Conservation (phyloP, 2,797 vertebrate species). For the Lerista edwardsae region DNA sequence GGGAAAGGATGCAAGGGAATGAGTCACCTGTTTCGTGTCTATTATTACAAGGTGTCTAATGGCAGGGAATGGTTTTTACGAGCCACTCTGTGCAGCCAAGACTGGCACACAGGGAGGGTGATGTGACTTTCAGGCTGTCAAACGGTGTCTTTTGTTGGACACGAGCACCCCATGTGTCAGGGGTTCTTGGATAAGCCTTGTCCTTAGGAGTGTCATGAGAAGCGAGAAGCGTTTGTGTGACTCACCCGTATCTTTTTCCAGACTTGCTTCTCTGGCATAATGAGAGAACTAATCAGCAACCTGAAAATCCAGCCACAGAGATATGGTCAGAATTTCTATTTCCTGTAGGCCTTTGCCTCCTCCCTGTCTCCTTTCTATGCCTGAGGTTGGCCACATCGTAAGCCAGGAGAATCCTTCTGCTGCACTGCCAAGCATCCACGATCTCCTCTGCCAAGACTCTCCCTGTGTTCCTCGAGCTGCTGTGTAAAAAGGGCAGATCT, state of each 20-base stretch:
- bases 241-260: conserved; percentile 36
- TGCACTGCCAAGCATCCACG: conserved; percentile 66
- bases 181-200: background rate
- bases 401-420: conserved; percentile 58
- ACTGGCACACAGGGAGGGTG: background rate
- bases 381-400: conserved; percentile 48
- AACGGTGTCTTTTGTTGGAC: background rate
- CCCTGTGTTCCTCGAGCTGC: conserved; percentile 68
- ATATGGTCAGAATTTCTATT: conserved; percentile 51
- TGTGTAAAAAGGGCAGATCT: conserved; percentile 70
- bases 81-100: background rate
- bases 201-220: background rate
- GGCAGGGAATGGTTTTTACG: background rate
- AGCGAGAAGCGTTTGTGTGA: conserved; percentile 12
- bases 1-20: background rate
- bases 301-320: conserved; percentile 59
- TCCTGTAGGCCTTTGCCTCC: conserved; percentile 37
- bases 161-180: background rate
- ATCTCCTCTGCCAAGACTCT: conserved; percentile 69
- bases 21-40: no score
- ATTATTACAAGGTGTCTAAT: background rate
- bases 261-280: background rate
- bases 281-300: conserved; percentile 54
- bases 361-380: conserved; percentile 52
- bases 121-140: conserved; percentile 7